Base-by-base conservation (phyloP, 2,797 vertebrate species). In the Platyrinchus mystaceus region DNA sequence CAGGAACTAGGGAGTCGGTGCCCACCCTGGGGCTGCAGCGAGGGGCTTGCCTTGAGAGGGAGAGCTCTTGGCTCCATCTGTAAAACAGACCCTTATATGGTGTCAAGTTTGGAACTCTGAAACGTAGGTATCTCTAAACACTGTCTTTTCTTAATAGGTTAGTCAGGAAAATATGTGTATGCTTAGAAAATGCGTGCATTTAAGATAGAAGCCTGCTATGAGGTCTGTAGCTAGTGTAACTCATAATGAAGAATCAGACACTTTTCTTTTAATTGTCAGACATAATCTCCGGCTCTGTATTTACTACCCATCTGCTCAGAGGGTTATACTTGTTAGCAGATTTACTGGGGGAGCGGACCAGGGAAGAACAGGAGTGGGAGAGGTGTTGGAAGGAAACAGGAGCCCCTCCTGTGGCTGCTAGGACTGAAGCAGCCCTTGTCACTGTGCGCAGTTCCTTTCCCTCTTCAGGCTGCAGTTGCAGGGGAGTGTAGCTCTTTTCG, bases 281-380 rank as follows among this genome's bases (percentile, higher is more conserved):
- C 84, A 88, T 84, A 91, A 84, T 95, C 90, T 91, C 55, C 62
- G 81, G 69, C 69, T 93, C 90, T 81, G 43, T 93, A 81, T 96
- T 96, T 96, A 93, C 91, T 91, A 81, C 55, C 94, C 94, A 94
- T 96, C 83, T 96, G 94, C 85, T 95, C 77, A 84, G 50, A 84
- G 80, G 6, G 39, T 84, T 94, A 76, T 86, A 69, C 62, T 74
- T 95, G 80, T 80, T 81, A 93, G 85, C 94, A 96, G 91, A 96
- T 93, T 91, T 95, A 56, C 80, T 66, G 90, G 74, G 70, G 85
- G 90, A 96, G 85, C 87, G 24, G 7, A 93, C 63, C 73, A 82
- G 50, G 77, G 85, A 95, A 91, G 93, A 95, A 92, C 87, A 90
- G 81, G 74, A 96, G 94, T 88, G 90, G 94, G 90, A 90, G 93